Evolutionary conservation across 2,888 invertebrate genomes (phyloP).

Genomic region (Cotesia congregata): DNA sequence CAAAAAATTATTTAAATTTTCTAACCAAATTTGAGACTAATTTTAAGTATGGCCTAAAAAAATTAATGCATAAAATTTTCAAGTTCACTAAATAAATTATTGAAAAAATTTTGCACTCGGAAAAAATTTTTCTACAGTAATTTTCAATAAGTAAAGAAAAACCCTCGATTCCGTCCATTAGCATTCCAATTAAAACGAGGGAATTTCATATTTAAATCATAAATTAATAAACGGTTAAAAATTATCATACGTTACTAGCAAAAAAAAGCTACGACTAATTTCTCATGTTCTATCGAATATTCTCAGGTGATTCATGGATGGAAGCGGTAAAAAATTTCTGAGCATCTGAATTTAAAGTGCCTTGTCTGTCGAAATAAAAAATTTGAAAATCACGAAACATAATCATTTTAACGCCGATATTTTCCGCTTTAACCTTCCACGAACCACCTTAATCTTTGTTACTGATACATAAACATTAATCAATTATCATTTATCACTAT

Average conservation of each 20-base stretch:
- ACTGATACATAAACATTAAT: background rate
- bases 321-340: constrained; percentile 12
- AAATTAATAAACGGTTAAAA: background rate
- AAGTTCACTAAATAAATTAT: no score
- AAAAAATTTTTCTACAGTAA: no score
- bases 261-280: constrained; percentile 41
- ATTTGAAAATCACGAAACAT: no score
- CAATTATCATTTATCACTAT: background rate
- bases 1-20: no score
- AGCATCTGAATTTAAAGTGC: no score
- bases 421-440: constrained; percentile 24
- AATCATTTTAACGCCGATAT: constrained; percentile 18
- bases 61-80: no score
- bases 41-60: no score
- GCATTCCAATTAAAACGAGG: constrained; percentile 2
- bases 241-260: background rate
- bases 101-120: no score
- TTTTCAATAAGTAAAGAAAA: constrained; percentile 5
- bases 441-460: background rate
- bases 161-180: constrained; percentile 48
- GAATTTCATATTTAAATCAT: constrained; percentile 23
- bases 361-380: no score
- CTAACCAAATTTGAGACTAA: no score
- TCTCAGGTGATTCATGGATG: constrained; percentile 47
- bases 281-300: constrained; percentile 51